Conservation (phyloP, 2,113 vertebrate genomes). For the Cinclus cinclus region DNA sequence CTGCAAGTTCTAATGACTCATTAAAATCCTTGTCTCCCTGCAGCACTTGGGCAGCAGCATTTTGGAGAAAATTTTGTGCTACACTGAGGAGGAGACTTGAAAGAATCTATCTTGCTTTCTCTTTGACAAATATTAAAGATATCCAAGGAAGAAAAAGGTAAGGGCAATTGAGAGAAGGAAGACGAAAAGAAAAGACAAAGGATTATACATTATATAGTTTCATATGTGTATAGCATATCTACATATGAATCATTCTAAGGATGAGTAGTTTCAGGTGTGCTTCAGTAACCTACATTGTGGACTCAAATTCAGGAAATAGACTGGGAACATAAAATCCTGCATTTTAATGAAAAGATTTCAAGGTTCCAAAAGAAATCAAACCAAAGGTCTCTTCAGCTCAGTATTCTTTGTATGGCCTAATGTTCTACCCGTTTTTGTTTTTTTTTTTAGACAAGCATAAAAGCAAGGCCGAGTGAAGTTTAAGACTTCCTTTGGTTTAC, state of each 20-base stretch:
- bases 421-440: background rate
- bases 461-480: background rate
- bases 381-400: background rate
- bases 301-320: background rate
- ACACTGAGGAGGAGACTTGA: background rate
- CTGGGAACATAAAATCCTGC: background rate
- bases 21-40: background rate
- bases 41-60: background rate
- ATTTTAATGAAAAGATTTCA: background rate
- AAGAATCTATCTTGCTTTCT: background rate
- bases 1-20: background rate
- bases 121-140: background rate
- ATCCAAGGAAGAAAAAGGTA: background rate
- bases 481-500: background rate
- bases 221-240: too few relatives aligned
- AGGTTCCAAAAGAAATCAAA: background rate
- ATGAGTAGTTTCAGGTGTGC: background rate
- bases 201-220: background rate
- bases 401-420: background rate
- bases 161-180: background rate
- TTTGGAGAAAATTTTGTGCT: background rate
- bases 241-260: background rate
- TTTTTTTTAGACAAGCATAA: background rate
- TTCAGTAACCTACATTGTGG: background rate
- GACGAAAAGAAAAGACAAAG: background rate